Evolutionary conservation across 1,140 invertebrate species (phyloP).

Genomic region (Calliopsis andreniformis): DNA sequence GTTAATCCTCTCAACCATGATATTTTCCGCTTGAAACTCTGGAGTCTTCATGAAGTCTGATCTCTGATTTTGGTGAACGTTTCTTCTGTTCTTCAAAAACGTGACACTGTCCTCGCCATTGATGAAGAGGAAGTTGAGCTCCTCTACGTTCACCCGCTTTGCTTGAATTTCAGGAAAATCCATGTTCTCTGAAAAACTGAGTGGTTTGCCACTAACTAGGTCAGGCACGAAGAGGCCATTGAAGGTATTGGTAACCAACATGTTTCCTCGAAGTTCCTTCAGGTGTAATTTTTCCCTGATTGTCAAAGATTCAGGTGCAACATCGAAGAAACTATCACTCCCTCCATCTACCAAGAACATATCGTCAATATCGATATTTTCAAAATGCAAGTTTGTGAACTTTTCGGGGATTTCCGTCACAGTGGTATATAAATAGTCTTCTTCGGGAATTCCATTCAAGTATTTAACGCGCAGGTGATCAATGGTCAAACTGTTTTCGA

Average conservation of each 20-base stretch:
- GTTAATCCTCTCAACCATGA: slow-evolving; percentile 46
- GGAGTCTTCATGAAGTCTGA: slow-evolving; percentile 27
- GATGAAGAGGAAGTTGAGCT: slow-evolving; percentile 45
- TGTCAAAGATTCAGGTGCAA: slow-evolving; percentile 22
- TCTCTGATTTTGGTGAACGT: slow-evolving; percentile 14
- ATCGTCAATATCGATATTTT: slow-evolving; percentile 54
- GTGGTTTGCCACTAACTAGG: slow-evolving; percentile 45
- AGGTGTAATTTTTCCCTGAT: slow-evolving; percentile 52
- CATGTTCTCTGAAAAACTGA: slow-evolving; percentile 16
- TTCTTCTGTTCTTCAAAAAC: slow-evolving; percentile 23
- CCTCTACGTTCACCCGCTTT: slow-evolving; percentile 36
- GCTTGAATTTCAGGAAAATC: slow-evolving; percentile 30
- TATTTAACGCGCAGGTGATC: slow-evolving; percentile 57
- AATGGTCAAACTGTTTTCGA: slow-evolving; percentile 58
- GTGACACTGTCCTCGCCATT: slow-evolving; percentile 27
- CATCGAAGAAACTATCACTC: slow-evolving; percentile 30
- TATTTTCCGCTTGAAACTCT: slow-evolving; percentile 43
- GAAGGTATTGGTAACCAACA: slow-evolving; percentile 54
- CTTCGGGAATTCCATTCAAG: slow-evolving; percentile 60
- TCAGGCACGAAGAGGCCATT: slow-evolving; percentile 56
- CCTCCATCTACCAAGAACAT: slow-evolving; percentile 6
- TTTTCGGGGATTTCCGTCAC: slow-evolving; percentile 38
- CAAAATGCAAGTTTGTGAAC: slow-evolving; percentile 58
- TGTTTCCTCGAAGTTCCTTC: slow-evolving; percentile 37
- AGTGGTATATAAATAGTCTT: slow-evolving; percentile 67